These are phyloP conservation scores for Spheniscus humboldti DNA, from an alignment of 2,797 vertebrate genomes.

Conservation along the genomic window DNA sequence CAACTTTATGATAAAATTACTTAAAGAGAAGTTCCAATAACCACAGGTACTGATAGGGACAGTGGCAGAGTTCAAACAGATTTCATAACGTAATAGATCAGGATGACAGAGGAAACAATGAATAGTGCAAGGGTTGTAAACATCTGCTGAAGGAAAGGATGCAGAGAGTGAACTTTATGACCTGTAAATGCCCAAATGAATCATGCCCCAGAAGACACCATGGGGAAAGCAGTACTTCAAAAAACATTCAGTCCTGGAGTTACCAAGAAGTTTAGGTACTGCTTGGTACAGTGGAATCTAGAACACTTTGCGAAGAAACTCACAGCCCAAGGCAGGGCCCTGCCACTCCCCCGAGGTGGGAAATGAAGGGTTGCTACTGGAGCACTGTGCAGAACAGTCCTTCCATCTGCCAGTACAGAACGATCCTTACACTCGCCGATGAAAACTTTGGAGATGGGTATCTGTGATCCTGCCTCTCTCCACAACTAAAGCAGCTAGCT, in stretches of 20 bases:
- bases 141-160: not conserved
- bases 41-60: not conserved
- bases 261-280: not conserved
- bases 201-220: not conserved
- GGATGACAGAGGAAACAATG: not conserved
- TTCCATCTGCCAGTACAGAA: not conserved
- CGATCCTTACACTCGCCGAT: rapidly evolving
- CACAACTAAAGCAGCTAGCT: not conserved
- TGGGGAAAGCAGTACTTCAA: not conserved
- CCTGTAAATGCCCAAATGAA: not conserved
- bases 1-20: not conserved
- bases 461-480: not conserved
- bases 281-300: not conserved
- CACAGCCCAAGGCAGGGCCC: not conserved
- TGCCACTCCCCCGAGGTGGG: rapidly evolving
- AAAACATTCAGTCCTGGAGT: rapidly evolving
- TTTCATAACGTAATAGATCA: not conserved
- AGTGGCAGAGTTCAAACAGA: not conserved
- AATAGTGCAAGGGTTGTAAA: not conserved
- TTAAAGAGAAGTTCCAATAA: not conserved
- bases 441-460: not conserved
- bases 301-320: not conserved
- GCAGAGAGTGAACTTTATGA: not conserved
- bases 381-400: not conserved
- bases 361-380: rapidly evolving